phyloP scores from a whole-genome alignment of 2,113 vertebrate genomes.

The Notiomystis cincta region DNA sequence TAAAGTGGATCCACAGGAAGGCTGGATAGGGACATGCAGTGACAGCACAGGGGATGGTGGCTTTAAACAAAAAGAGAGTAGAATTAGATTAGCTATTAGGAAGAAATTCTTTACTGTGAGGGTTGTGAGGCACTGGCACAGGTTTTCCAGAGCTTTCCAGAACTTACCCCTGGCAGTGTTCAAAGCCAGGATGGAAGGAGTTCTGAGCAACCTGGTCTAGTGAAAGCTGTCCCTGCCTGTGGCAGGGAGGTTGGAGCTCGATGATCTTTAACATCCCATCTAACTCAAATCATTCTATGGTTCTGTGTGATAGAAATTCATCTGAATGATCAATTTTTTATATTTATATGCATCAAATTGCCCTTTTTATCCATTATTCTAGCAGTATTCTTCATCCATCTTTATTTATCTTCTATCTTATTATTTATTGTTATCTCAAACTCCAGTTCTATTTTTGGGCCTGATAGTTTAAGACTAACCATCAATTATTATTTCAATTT shows the following conservation, averaged over 20 bases:
- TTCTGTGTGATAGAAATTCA: not conserved
- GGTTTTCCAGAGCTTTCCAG: not conserved
- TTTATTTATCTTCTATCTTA: not conserved
- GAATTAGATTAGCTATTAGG: not conserved
- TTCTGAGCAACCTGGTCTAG: not conserved
- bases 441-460: not conserved
- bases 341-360: not conserved
- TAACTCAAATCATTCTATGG: not conserved
- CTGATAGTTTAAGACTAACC: not conserved
- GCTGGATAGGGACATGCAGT: not conserved
- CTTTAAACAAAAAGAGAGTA: not conserved
- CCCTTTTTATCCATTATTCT: conserved; percentile 16
- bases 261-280: not conserved
- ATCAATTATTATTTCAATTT: not conserved
- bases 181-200: not conserved
- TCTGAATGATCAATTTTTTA: not conserved
- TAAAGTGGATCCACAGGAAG: not conserved
- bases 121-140: not conserved
- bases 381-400: not conserved
- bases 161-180: not conserved
- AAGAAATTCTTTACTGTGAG: not conserved
- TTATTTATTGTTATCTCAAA: not conserved
- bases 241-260: not conserved
- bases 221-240: not conserved
- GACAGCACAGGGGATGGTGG: not conserved